Evolutionary conservation across 2,113 vertebrate genomes (phyloP).

Genomic region (Smithornis capensis): DNA sequence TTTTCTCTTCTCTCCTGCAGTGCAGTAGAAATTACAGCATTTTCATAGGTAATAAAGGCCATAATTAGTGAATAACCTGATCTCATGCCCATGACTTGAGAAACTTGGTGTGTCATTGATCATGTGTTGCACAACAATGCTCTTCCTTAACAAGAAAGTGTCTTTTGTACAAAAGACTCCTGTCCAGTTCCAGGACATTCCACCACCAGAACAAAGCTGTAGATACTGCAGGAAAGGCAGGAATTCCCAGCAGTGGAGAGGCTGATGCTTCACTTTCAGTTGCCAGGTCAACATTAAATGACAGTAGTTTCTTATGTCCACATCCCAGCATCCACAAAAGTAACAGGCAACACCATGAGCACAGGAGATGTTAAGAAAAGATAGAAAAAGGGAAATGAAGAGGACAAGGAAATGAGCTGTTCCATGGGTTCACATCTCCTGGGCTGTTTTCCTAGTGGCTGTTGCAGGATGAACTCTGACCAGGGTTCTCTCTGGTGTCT

Average conservation of each 20-base stretch:
- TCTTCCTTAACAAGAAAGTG: not conserved
- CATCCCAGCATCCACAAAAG: not conserved
- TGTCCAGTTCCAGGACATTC: not conserved
- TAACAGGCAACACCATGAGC: not conserved
- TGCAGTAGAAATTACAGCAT: not conserved
- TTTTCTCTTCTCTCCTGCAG: not conserved
- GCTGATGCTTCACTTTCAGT: accelerated
- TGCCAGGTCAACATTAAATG: not conserved
- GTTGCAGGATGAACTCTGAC: not conserved
- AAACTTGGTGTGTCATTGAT: not conserved
- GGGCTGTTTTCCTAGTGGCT: not conserved
- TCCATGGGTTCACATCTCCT: not conserved
- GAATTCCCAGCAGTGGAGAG: not conserved
- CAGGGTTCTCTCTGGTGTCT: not conserved
- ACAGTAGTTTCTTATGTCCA: not conserved
- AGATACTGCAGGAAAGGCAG: not conserved
- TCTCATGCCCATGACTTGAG: not conserved
- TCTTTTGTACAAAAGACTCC: not conserved
- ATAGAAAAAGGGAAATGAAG: not conserved
- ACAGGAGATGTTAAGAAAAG: not conserved
- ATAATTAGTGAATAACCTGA: not conserved
- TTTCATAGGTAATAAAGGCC: not conserved
- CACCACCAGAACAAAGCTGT: not conserved
- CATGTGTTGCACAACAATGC: accelerated
- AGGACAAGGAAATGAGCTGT: not conserved